Percentiles rank a stretch among this genome's conserved stretches.
Conservation (phyloP, 2,888 invertebrate genomes). For the Metalampra italica region DNA sequence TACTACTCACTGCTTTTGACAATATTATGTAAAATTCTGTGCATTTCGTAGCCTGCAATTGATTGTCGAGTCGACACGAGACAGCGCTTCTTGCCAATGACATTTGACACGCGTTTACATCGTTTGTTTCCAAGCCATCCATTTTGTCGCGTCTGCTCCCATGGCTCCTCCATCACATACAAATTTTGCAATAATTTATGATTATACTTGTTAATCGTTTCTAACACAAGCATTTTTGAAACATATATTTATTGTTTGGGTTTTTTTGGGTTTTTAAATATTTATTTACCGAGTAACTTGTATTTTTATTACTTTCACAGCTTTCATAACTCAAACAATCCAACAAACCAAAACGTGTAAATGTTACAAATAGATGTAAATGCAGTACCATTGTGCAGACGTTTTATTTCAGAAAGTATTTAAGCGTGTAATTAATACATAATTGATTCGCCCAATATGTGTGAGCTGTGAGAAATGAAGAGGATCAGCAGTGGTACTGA, state of each 20-base stretch:
- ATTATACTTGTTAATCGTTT: not conserved
- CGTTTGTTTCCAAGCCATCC: conserved; percentile 16
- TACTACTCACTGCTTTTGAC: conserved; percentile 2
- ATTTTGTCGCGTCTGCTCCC: not conserved
- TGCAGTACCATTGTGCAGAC: not conserved
- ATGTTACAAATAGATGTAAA: too few relatives aligned
- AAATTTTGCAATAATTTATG: not conserved
- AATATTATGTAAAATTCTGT: not conserved
- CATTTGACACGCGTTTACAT: conserved; percentile 22
- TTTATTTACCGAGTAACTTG: too few relatives aligned
- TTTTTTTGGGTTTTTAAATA: too few relatives aligned
- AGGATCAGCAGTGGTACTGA: conserved; percentile 39
- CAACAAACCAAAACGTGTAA: too few relatives aligned
- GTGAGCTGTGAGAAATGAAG: conserved; percentile 25
- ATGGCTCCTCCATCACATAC: not conserved
- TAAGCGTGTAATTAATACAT: conserved; percentile 8
- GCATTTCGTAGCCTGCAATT: conserved; percentile 12
- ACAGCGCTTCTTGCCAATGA: conserved; percentile 17
- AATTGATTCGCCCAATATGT: conserved; percentile 13
- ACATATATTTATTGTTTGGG: too few relatives aligned
- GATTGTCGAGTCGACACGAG: conserved; percentile 20
- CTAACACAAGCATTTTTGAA: too few relatives aligned
- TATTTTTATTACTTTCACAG: too few relatives aligned
- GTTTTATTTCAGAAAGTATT: not conserved
- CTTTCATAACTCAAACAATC: too few relatives aligned